Percentiles rank a stretch among this genome's conserved stretches.
phyloP scores from a whole-genome alignment of 2,797 vertebrate species.

The Rallus crepitans region DNA sequence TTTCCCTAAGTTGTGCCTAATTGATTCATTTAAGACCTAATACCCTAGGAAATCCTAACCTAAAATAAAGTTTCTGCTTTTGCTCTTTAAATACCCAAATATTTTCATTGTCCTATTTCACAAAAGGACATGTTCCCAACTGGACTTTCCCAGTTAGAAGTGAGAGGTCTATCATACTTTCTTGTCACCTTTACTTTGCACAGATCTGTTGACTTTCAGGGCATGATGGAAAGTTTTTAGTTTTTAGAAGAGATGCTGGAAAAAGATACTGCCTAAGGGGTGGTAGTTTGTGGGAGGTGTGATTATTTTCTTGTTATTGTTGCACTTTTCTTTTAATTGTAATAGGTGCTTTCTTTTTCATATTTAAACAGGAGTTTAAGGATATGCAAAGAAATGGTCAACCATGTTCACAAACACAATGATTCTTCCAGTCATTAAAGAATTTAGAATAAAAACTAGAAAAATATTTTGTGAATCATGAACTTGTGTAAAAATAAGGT shows the following conservation, averaged over 20 bases:
- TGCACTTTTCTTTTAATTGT: neutral
- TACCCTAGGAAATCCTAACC: neutral
- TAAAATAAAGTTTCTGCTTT: neutral
- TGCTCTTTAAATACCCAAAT: neutral
- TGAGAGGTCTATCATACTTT: neutral
- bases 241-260: neutral
- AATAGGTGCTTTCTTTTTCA: neutral
- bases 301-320: neutral
- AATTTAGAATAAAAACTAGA: neutral
- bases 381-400: neutral
- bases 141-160: neutral
- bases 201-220: neutral
- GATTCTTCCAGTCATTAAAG: neutral
- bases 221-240: neutral
- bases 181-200: neutral
- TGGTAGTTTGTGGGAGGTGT: neutral
- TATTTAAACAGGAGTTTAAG: neutral
- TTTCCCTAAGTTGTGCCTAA: neutral
- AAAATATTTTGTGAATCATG: neutral
- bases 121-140: neutral
- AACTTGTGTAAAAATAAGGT: neutral
- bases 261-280: neutral
- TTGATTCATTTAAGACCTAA: neutral
- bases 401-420: neutral
- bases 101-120: neutral